phyloP scores from a whole-genome alignment of 2,113 vertebrate genomes.

The Calypte anna region DNA sequence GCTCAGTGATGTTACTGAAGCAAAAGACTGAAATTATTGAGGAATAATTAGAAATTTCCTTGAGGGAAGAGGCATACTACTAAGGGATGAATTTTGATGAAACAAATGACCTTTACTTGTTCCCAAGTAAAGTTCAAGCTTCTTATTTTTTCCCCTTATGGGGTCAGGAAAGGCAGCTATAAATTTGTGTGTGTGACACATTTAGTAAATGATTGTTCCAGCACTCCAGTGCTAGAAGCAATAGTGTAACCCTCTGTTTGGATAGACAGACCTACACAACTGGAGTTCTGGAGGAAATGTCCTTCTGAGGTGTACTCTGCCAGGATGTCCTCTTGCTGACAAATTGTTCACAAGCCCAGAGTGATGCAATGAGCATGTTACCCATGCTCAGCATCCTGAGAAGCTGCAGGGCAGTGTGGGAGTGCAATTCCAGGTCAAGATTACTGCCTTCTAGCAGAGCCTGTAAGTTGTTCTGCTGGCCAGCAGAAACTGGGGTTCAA shows the following conservation, averaged over 20 bases:
- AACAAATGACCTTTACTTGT: slow-evolving; percentile 42
- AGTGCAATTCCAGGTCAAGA: background rate
- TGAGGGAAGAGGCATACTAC: background rate
- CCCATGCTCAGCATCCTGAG: background rate
- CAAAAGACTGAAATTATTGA: background rate
- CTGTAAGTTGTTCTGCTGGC: background rate
- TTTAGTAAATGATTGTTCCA: slow-evolving; percentile 1
- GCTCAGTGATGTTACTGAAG: background rate
- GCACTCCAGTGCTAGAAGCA: background rate
- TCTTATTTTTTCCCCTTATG: background rate
- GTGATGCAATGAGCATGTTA: background rate
- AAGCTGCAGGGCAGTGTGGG: background rate
- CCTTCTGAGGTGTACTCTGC: background rate
- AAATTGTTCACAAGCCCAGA: background rate
- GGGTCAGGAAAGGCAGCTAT: background rate
- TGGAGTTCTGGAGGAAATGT: background rate
- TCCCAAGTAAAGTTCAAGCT: background rate
- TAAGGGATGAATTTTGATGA: slow-evolving; percentile 10
- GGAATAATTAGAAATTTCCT: slow-evolving; percentile 17
- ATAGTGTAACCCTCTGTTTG: background rate
- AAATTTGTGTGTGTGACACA: background rate
- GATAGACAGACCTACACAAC: background rate
- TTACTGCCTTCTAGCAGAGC: background rate
- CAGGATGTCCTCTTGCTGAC: background rate
- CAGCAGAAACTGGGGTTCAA: background rate